These are phyloP conservation scores for Drosophila nr. perissopoda DNA, from an alignment of 2,888 invertebrate genomes.

Conservation along the genomic window DNA sequence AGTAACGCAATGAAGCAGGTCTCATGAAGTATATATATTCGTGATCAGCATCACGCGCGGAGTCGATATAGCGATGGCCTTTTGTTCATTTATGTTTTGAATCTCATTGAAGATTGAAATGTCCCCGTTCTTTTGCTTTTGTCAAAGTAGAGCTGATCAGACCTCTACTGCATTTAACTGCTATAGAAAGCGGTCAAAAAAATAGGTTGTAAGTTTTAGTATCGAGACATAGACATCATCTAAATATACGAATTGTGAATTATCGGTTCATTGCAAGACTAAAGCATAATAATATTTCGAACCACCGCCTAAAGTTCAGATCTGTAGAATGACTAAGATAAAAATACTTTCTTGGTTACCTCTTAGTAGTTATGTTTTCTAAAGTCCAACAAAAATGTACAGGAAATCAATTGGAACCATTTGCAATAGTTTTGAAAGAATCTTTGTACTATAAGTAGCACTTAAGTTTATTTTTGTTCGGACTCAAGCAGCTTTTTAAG, in stretches of 20 bases:
- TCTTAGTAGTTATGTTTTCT: background rate
- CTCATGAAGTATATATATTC: background rate
- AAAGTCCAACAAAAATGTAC: background rate
- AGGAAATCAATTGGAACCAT: background rate
- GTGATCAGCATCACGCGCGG: background rate
- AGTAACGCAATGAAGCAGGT: background rate
- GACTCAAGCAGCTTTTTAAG: background rate
- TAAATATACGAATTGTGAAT: background rate
- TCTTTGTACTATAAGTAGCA: background rate
- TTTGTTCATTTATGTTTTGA: background rate
- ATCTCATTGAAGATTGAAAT: background rate
- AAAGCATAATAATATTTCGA: background rate
- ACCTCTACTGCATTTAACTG: background rate
- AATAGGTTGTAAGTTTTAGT: background rate
- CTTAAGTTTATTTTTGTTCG: background rate
- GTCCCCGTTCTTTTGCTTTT: background rate
- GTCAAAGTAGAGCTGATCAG: background rate
- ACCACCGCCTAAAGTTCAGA: background rate
- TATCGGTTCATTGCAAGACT: background rate
- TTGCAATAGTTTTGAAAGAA: background rate
- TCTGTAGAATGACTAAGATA: background rate
- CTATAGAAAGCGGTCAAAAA: background rate
- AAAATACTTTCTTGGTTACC: background rate
- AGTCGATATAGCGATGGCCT: background rate
- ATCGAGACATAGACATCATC: too few species aligned